A percentile compares a stretch with the other conserved stretches of the same genome.
Conservation (phyloP, 2,113 vertebrate genomes). For the Bucco capensis region DNA sequence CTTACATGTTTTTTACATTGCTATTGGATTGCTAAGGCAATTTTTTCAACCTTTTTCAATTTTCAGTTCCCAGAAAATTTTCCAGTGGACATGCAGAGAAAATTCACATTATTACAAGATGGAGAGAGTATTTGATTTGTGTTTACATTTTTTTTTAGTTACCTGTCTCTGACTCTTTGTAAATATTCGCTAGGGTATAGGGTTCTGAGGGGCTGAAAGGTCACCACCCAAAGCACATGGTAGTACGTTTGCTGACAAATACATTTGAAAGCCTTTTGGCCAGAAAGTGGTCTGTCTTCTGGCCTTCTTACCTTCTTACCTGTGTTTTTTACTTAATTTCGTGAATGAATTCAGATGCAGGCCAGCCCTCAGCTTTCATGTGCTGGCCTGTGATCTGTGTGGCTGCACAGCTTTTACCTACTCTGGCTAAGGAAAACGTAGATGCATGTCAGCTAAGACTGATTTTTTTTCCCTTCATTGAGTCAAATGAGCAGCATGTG, state of each 20-base stretch:
- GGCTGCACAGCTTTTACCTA: neutral
- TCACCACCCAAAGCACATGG: neutral
- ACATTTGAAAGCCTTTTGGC: neutral
- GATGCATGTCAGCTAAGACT: fast-evolving
- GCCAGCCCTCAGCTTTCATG: neutral
- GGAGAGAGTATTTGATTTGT: neutral
- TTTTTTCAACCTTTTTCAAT: neutral
- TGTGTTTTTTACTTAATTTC: neutral
- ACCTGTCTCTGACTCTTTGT: neutral
- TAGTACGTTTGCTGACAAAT: neutral
- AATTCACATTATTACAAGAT: neutral
- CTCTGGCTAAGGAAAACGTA: neutral
- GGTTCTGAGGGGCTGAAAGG: neutral
- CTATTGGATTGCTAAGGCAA: neutral
- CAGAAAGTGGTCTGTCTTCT: neutral
- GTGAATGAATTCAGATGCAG: neutral
- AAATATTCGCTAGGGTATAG: neutral
- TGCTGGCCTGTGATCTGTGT: neutral
- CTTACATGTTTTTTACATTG: neutral
- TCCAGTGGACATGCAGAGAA: neutral
- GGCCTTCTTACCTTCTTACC: neutral
- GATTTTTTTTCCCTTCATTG: neutral
- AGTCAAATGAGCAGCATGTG: neutral
- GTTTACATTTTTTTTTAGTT: neutral
- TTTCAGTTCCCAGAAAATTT: neutral